Base-by-base conservation (phyloP, 2,797 vertebrate species). In the Bovichtus diacanthus region DNA sequence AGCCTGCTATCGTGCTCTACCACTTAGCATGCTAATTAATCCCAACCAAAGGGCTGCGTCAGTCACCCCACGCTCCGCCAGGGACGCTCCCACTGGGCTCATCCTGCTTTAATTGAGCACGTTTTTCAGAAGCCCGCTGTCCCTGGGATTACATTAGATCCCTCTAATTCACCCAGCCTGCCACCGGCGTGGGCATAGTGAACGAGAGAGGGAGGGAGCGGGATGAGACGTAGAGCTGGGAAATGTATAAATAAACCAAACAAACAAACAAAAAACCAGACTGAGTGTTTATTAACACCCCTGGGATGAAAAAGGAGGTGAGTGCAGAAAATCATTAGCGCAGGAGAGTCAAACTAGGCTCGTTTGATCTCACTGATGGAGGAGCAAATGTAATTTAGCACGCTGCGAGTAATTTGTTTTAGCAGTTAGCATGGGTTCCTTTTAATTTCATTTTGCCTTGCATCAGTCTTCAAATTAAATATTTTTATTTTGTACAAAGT, bases 21-120 rank as follows among this genome's bases (percentile, higher is more conserved):
- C 92, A 93, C 91, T 94, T 94, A 94, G 92, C 89, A 93, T 95
- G 92, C 90, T 94, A 95, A 95, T 95, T 94, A 94, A 94, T 95
- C 92, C 91, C 87, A 88, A 91, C 81, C 88, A 94, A 93, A 94
- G 88, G 90, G 88, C 90, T 59, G 81, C 94, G 93, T 94, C 95
- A 93, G 92, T 95, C 94, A 94, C 92, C 92, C 93, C 83, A 74
- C 74, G 76, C 90, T 92, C 89, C 86, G 63, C 89, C 90, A 82
- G 92, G 87, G 90, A 93, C 64, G 81, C 90, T 93, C 94, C 94
- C 95, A 88, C 83, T 86, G 92, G 94, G 89, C 92, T 91, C 92
- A 91, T 95, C 90, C 90, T 72, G 86, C 91, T 94, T 95, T 94
- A 95, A 94, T 95, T 95, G 93, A 93, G 86, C 91, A 91, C 83